phyloP scores from a whole-genome alignment of 2,113 vertebrate species.

The Mobula birostris region DNA sequence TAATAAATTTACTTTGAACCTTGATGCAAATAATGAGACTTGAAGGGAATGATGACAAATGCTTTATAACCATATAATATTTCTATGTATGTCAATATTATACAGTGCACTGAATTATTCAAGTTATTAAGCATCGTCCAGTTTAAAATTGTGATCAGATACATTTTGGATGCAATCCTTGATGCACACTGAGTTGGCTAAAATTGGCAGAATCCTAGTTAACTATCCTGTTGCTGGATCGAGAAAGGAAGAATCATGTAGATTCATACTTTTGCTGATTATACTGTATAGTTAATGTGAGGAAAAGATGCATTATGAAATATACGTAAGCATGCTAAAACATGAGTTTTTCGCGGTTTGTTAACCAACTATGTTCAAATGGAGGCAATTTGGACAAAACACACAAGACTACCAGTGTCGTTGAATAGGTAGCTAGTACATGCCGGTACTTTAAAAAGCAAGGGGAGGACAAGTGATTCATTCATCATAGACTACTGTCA shows the following conservation, averaged over 20 bases:
- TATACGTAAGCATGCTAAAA: background rate
- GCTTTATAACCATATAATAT: background rate
- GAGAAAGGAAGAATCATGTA: background rate
- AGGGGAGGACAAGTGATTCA: background rate
- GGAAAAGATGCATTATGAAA: background rate
- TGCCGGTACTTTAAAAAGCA: background rate
- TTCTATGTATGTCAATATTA: background rate
- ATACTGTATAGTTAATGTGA: background rate
- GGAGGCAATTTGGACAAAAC: background rate
- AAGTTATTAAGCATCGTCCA: background rate
- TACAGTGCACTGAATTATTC: background rate
- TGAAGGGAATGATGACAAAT: background rate
- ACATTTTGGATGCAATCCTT: background rate
- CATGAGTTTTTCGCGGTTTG: background rate
- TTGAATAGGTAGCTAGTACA: background rate
- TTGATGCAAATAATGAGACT: background rate
- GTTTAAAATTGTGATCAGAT: background rate
- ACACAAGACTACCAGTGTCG: background rate
- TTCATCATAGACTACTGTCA: background rate
- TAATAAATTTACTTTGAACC: background rate
- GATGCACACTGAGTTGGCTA: background rate
- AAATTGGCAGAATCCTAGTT: slow-evolving; percentile 6
- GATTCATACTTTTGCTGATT: background rate
- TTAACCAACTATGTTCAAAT: background rate
- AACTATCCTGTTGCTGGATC: background rate